phyloP scores from a whole-genome alignment of 2,797 vertebrate species.

The Spizella passerina region DNA sequence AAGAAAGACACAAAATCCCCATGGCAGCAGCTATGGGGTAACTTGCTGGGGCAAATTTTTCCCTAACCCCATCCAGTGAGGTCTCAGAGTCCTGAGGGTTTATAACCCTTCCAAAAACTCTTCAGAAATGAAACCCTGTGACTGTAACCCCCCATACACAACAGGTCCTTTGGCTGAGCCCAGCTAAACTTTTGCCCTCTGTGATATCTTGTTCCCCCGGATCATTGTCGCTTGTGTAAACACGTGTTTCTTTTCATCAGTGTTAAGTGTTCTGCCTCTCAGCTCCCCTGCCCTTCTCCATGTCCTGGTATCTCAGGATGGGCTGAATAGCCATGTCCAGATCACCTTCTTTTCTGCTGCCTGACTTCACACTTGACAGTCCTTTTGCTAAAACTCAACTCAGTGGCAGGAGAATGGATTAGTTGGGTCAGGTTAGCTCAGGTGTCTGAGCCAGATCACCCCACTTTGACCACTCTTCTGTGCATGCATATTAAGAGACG shows the following conservation, averaged over 20 bases:
- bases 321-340: not conserved
- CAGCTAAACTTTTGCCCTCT: conserved; percentile 29
- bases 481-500: conserved; percentile 14
- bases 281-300: not conserved
- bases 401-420: conserved; percentile 16
- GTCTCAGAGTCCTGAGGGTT: not conserved
- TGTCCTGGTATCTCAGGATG: not conserved
- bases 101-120: not conserved
- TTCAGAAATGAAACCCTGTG: not conserved
- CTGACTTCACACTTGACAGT: not conserved
- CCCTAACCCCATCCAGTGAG: not conserved
- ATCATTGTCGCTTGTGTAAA: conserved; percentile 33
- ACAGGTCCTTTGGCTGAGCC: not conserved
- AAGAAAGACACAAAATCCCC: not conserved
- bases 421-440: not conserved
- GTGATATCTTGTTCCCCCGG: conserved; percentile 37
- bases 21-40: not conserved
- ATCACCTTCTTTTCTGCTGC: not conserved
- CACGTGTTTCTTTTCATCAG: conserved; percentile 42
- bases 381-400: not conserved
- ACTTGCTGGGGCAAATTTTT: not conserved
- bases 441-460: not conserved
- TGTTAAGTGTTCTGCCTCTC: not conserved
- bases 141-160: not conserved
- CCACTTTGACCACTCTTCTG: not conserved